Evolutionary conservation across 2,888 invertebrate genomes (phyloP), one percentile per base, ranked within the genome.

Genomic region (Xestia rhomboidea): DNA sequence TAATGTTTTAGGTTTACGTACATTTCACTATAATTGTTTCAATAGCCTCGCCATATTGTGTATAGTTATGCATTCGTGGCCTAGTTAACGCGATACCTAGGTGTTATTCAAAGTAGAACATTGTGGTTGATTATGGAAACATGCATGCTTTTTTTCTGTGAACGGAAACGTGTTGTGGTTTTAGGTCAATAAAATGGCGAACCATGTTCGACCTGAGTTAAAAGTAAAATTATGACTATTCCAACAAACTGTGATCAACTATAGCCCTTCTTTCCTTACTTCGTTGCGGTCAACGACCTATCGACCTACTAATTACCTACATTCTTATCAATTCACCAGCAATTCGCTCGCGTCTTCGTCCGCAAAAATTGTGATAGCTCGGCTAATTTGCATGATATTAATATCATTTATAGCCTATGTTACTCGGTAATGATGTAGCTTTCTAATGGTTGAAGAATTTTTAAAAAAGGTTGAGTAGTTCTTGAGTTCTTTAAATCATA

Each of bases 1-100:
- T 69, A 60, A 51, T 63, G 30, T 30, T 3, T 30, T 38, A 57
- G 24, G 51, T 62, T 44, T 72, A 62, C 34, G 4, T 10, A 34
- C 62, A 34, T 34, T 34, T 34, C 18, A 54, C 57, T 60, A 13
- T n/a, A n/a, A n/a, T 64, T 54, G 41, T 68, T 57, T 49, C n/a
- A 68, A 7, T 66, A 60, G 13, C 71, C 78, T 77, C 44, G 49
- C n/a, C 2, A 13, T 66, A 41, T 41, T 41, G 34, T 64, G 27
- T 66, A 70, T 75, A 64, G 73, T 83, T 73, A 75, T 60, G 57
- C 60, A 75, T 79, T 64, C 46, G 44, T 75, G 84, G 57, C 72
- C 74, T 60, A 75, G 60, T 83, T 49, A 79, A 83, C 74, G 63
- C 86, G 74, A 83, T 83, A n/a, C n/a, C n/a, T n/a, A 54, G 13